Evolutionary conservation across 2,888 invertebrate species (phyloP), one percentile per base, ranked within the genome.

Genomic region (Toxonevra muliebris): DNA sequence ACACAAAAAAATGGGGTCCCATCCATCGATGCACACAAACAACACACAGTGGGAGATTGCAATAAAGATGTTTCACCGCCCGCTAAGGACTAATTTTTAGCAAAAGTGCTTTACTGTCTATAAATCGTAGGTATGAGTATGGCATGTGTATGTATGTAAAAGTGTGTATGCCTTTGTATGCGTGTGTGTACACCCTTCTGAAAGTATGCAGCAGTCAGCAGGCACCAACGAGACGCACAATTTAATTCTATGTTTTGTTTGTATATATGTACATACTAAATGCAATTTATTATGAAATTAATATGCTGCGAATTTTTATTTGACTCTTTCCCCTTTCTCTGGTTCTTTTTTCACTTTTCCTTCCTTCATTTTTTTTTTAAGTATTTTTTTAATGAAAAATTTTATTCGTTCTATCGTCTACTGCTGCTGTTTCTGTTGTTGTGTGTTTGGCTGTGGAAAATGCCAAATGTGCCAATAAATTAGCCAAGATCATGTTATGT

Each of bases 381-480:
- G 30, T 30, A 30, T 4, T 30, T 30, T 30, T 30, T 30, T 30
- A 30, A 30, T 30, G 30, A 4, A 30, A 2, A 30, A 30, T 7
- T 30, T 30, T 30, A 4, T 30, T 30, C 30, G 2, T 30, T 30
- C 7, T 4, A 7, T 30, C 7, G 30, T 30, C 30, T 2, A 4
- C 30, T 30, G 30, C 30, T 30, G 30, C 30, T 30, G 30, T 30
- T n/a, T n/a, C n/a, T 53, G 9, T 12, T 17, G 54, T 17, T 53
- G 17, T 54, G 55, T 54, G 55, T 30, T 2, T 30, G 3, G 30
- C 30, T 30, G 2, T 30, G 17, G 15, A 54, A 15, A 12, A 19
- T 54, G 55, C 55, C 55, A 54, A 54, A 54, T 19, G 55, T 54
- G 55, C 55, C 55, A 54, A 54, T 54, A 54, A 54, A 54, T 54